A percentile compares a stretch with the other conserved stretches of the same genome.
phyloP scores from a whole-genome alignment of 2,113 vertebrate species.

The Rhinichthys klamathensis region DNA sequence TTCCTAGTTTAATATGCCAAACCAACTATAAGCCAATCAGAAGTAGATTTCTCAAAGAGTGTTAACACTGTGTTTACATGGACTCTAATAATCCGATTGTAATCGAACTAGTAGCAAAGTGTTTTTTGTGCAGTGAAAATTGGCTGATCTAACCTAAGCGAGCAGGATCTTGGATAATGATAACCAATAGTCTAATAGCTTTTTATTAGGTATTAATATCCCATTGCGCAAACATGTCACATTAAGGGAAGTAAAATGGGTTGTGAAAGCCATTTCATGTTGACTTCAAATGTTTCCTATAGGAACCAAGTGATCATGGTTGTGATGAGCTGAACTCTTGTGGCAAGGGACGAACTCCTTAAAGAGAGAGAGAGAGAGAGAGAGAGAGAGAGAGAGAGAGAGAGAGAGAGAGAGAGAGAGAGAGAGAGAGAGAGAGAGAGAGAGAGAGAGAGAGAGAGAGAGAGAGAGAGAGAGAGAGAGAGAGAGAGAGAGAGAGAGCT shows the following conservation, averaged over 20 bases:
- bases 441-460: slow-evolving; percentile 2
- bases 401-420: slow-evolving; percentile 16
- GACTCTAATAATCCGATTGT: too few relatives aligned
- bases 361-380: background rate
- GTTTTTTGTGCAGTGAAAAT: too few relatives aligned
- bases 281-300: background rate
- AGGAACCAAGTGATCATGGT: background rate
- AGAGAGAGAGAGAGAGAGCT: background rate
- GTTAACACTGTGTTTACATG: background rate
- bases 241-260: background rate
- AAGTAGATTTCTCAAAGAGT: too few relatives aligned
- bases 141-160: too few relatives aligned
- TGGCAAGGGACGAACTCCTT: background rate
- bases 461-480: background rate
- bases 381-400: background rate
- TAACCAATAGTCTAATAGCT: background rate
- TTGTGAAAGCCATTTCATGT: background rate
- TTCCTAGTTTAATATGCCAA: background rate
- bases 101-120: too few relatives aligned
- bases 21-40: background rate
- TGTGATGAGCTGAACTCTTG: slow-evolving; percentile 3
- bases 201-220: background rate
- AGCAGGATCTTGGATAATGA: background rate
- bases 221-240: background rate
- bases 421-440: background rate